Conservation (phyloP, 2,113 vertebrate species). For the Alligator sinensis region DNA sequence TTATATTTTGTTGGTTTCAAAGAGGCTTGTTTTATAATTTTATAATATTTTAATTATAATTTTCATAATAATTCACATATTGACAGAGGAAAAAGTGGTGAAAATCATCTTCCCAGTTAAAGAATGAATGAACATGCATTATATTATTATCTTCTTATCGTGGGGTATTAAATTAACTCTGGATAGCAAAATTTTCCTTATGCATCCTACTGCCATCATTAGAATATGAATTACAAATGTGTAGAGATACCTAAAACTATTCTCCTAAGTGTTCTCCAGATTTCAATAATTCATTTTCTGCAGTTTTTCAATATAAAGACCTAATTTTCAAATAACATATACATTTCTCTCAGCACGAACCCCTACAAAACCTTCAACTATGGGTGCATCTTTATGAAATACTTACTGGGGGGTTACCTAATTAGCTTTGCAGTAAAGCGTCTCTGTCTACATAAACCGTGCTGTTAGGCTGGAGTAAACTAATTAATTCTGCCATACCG, state of each 20-base stretch:
- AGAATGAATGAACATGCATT: not conserved
- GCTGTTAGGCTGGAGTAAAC: no score
- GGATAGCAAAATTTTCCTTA: not conserved
- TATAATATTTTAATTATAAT: not conserved
- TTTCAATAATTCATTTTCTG: no score
- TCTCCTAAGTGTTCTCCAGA: no score
- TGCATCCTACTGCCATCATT: not conserved
- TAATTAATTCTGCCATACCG: no score
- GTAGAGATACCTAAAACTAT: no score
- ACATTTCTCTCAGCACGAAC: not conserved
- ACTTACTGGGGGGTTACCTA: no score
- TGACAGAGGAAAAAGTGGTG: not conserved
- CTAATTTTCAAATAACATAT: not conserved
- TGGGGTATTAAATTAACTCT: not conserved
- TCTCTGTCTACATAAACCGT: no score
- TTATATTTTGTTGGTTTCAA: not conserved
- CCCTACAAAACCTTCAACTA: no score
- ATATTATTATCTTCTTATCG: not conserved
- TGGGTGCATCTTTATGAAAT: no score
- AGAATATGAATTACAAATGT: not conserved
- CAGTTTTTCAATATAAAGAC: no score
- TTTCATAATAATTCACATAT: not conserved
- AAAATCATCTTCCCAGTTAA: not conserved
- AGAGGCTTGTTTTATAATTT: not conserved
- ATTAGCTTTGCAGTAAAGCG: no score